Evolutionary conservation across 2,888 invertebrate species (phyloP).

Genomic region (Automeris io): DNA sequence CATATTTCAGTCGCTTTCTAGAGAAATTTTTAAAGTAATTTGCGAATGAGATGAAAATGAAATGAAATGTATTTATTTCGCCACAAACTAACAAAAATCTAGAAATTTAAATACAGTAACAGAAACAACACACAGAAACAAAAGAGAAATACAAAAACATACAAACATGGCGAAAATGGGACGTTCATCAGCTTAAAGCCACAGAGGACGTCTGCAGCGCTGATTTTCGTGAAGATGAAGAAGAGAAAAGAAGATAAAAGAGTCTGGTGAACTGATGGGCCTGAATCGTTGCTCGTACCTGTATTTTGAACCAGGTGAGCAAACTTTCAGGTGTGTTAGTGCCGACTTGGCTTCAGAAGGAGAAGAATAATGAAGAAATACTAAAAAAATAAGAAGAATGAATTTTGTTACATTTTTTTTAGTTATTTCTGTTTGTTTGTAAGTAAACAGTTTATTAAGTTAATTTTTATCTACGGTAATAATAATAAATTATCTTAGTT

Average conservation of each 20-base stretch:
- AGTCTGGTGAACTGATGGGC: slow-evolving; percentile 80
- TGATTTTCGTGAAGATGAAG: slow-evolving; percentile 10
- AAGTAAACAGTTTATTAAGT: background rate
- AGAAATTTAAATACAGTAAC: no score
- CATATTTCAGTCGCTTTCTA: no score
- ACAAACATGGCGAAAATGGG: no score
- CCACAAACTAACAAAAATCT: no score
- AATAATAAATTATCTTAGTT: no score
- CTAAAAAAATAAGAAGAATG: slow-evolving; percentile 12
- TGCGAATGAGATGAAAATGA: background rate
- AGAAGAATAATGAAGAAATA: slow-evolving; percentile 17
- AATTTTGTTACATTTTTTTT: background rate
- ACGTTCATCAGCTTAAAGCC: no score
- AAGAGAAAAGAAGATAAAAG: slow-evolving; percentile 10
- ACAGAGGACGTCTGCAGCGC: no score
- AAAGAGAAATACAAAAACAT: no score
- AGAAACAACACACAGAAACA: no score
- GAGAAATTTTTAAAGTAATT: no score
- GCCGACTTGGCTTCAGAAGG: slow-evolving; percentile 48
- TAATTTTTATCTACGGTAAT: background rate
- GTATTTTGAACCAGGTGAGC: slow-evolving; percentile 84
- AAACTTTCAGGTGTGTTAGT: slow-evolving; percentile 93
- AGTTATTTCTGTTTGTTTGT: background rate
- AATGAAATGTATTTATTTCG: no score
- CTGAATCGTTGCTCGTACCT: slow-evolving; percentile 91